A percentile compares a stretch with the other conserved stretches of the same genome.
These are phyloP conservation scores for Xestia c-nigrum DNA, from an alignment of 2,888 invertebrate genomes.

Conservation along the genomic window DNA sequence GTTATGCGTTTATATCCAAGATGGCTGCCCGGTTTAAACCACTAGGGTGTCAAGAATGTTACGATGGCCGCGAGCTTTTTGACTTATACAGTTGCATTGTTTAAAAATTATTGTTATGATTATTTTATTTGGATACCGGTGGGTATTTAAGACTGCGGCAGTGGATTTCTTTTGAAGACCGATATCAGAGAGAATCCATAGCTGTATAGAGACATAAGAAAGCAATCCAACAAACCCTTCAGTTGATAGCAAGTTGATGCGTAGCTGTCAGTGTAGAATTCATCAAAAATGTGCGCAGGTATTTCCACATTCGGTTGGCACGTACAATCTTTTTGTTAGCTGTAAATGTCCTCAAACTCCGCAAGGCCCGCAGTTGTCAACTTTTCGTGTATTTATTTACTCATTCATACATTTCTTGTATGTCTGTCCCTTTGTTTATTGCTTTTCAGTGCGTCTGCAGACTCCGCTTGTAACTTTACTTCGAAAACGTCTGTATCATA, in stretches of 20 bases:
- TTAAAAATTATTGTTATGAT: slow-evolving; percentile 57
- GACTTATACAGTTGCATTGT: slow-evolving; percentile 67
- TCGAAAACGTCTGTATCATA: slow-evolving; percentile 72
- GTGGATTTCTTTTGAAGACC: background rate
- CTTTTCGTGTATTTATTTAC: slow-evolving; percentile 83
- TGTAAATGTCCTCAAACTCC: slow-evolving; percentile 80
- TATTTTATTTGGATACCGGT: slow-evolving; percentile 50
- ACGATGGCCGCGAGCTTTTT: slow-evolving; percentile 74
- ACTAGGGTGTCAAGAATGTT: slow-evolving; percentile 83
- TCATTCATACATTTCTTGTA: slow-evolving; percentile 83
- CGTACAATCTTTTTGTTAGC: slow-evolving; percentile 81
- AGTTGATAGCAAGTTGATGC: slow-evolving; percentile 66
- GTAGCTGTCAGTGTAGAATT: slow-evolving; percentile 78
- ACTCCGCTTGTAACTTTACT: slow-evolving; percentile 61
- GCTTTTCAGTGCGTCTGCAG: slow-evolving; percentile 67
- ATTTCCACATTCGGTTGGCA: slow-evolving; percentile 80
- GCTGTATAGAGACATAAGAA: slow-evolving; percentile 11
- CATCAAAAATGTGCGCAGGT: slow-evolving; percentile 79
- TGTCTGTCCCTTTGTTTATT: slow-evolving; percentile 77
- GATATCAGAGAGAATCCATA: background rate
- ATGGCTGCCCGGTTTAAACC: slow-evolving; percentile 82
- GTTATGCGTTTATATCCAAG: slow-evolving; percentile 88
- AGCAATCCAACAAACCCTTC: slow-evolving; percentile 49
- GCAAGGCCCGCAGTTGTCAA: slow-evolving; percentile 79
- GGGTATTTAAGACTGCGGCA: slow-evolving; percentile 21